Evolutionary conservation across 2,113 vertebrate genomes (phyloP), one percentile per base, ranked within the genome.

Genomic region (Hypanus sabinus): DNA sequence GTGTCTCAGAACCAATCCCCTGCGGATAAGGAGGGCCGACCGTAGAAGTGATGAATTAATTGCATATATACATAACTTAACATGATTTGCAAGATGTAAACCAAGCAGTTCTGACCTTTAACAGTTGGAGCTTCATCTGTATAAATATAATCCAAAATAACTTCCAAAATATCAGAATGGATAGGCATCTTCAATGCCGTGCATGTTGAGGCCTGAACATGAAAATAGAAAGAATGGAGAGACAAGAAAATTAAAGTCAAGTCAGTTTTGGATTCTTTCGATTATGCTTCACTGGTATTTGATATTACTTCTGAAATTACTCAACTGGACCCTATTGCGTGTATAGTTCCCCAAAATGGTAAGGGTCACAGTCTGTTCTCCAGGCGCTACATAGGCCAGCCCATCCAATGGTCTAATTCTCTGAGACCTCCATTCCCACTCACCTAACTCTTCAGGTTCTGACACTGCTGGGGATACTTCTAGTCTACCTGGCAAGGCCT

Each of bases 121-220:
- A 99, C 95, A 3, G 96, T 95, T 94, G 97, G 95, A 94, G 97
- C 98, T 96, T 99, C 98, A 95, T 99, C 98, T 30, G 97, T 98
- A 95, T 99, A 99, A 95, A 99, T 96, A 95, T 99, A 99, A 96
- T 99, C 98, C 46, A 99, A 95, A 95, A 99, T 97, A 95, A 97
- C 98, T 95, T 98, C 97, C 46, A 99, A 96, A 81, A 99, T 96
- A 80, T 99, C 98, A 91, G 98, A 98, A 95, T 96, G 97, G 62
- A 98, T 98, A 5, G 98, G 98, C 97, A 99, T 97, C 95, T 98
- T 97, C 94, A 99, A 96, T 94, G 98, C 97, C 95, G 97, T 96
- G 96, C 98, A 98, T 94, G 97, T 97, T n/a, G 97, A 98, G 94
- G 98, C 98, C 98, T 99, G 96, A 94, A 94, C 94, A 93, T 22